Evolutionary conservation across 2,888 invertebrate species (phyloP), one percentile per base, ranked within the genome.

Genomic region (Incurvaria masculella): DNA sequence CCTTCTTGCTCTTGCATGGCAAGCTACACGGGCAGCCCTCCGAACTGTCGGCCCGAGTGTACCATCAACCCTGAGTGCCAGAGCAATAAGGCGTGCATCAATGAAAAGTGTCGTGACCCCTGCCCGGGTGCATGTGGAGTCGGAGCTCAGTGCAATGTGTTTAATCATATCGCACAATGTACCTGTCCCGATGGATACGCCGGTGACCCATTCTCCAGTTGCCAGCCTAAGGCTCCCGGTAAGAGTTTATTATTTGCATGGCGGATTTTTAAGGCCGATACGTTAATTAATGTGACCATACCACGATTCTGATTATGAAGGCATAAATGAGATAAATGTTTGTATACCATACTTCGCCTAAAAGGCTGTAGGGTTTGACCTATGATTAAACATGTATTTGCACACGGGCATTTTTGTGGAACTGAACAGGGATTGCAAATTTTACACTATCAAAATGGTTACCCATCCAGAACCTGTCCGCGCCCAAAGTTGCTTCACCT

Each of bases 41-140:
- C 87, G 1, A 82, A 84, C 55, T 88, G 88, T 58, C 76, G 84
- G 50, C 86, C 87, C 1, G 86, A 86, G 61, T 87, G 87, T 63
- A 79, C 80, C 6, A 81, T 86, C n/a, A 85, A 84, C 61, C 78
- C 85, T 0, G 88, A 89, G 58, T 90, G 90, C 58, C 66, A 83
- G 1, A 81, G 83, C 48, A 81, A 83, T 56, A 74, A 79, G 61
- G 85, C 87, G 1, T 88, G 88, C 58, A 79, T 87, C 10, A 80
- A 79, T 51, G 82, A 84, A 62, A 83, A 79, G 62, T 87, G 87
- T 59, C 71, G 76, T 18, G 84, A 87, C 60, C 87, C 87, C 3
- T 89, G 88, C 57, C 81, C 81, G 10, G 86, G 86, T 26, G 83
- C 86, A 1, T 88, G 86, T 60, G 85, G 86, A 40, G 53, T 81